Evolutionary conservation across 2,113 vertebrate species (phyloP).

Genomic region (Anarhynchus alexandrinus): DNA sequence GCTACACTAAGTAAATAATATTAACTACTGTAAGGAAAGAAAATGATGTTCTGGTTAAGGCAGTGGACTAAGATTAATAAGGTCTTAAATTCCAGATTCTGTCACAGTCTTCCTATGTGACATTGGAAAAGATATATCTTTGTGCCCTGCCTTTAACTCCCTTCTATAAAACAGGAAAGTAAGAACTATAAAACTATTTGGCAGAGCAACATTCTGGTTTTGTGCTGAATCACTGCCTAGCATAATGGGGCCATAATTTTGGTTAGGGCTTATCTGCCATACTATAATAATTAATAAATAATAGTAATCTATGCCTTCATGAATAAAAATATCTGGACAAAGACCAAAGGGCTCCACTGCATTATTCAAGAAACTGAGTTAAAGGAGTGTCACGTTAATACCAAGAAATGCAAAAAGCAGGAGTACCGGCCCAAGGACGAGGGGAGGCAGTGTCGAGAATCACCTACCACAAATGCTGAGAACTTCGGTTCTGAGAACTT

Average conservation of each 20-base stretch:
- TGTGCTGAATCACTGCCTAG: constrained; percentile 12
- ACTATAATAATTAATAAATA: background rate
- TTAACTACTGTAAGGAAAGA: background rate
- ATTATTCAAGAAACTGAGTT: background rate
- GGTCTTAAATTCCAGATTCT: constrained; percentile 4
- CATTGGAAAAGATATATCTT: background rate
- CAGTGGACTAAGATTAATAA: background rate
- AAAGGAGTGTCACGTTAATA: background rate
- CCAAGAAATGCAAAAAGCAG: background rate
- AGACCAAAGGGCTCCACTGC: background rate
- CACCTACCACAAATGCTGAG: background rate
- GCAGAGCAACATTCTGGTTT: background rate
- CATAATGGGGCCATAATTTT: background rate
- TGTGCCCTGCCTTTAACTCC: background rate
- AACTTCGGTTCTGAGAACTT: background rate
- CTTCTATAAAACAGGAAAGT: background rate
- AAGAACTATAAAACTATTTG: background rate
- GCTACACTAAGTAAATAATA: constrained; percentile 13
- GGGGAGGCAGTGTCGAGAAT: background rate
- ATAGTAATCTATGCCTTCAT: background rate
- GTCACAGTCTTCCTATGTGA: background rate
- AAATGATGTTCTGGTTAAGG: background rate
- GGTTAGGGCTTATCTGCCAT: background rate
- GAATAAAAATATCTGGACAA: background rate
- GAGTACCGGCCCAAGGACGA: background rate